Percentiles rank a stretch among this genome's conserved stretches.
These are phyloP conservation scores for Bufotes viridis DNA, from an alignment of 2,797 vertebrate genomes.

Conservation along the genomic window DNA sequence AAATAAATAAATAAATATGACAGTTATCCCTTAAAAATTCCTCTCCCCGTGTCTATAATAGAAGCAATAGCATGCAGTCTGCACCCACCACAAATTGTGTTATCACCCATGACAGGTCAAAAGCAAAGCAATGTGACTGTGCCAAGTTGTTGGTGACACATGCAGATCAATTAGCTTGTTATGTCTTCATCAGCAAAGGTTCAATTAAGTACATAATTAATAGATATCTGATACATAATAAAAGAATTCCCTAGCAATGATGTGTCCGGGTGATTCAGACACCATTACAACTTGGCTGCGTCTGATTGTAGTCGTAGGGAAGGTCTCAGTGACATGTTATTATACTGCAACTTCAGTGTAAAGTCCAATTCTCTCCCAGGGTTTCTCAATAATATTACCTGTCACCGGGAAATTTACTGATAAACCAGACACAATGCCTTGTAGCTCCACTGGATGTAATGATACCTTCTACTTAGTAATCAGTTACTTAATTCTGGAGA, in stretches of 20 bases:
- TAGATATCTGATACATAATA: conserved; percentile 38
- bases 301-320: neutral
- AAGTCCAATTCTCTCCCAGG: conserved; percentile 4
- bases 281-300: neutral
- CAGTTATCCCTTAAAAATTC: neutral
- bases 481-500: too few relatives aligned
- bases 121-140: conserved; percentile 32
- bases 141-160: conserved; percentile 38
- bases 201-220: conserved; percentile 53
- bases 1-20: too few relatives aligned
- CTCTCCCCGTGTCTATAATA: neutral
- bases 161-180: conserved; percentile 23
- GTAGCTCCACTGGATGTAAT: too few relatives aligned
- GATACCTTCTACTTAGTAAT: too few relatives aligned
- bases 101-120: conserved; percentile 28
- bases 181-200: conserved; percentile 48
- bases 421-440: too few relatives aligned
- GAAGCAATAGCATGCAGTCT: neutral
- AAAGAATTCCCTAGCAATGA: conserved; percentile 28
- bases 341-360: neutral
- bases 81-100: conserved; percentile 2
- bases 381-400: conserved; percentile 8
- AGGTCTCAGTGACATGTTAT: conserved; percentile 46
- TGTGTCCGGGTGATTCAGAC: conserved; percentile 20
- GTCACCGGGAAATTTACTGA: too few relatives aligned